A percentile compares a stretch with the other conserved stretches of the same genome.
phyloP scores from a whole-genome alignment of 2,888 invertebrate genomes.

The Melanostoma mellinum region DNA sequence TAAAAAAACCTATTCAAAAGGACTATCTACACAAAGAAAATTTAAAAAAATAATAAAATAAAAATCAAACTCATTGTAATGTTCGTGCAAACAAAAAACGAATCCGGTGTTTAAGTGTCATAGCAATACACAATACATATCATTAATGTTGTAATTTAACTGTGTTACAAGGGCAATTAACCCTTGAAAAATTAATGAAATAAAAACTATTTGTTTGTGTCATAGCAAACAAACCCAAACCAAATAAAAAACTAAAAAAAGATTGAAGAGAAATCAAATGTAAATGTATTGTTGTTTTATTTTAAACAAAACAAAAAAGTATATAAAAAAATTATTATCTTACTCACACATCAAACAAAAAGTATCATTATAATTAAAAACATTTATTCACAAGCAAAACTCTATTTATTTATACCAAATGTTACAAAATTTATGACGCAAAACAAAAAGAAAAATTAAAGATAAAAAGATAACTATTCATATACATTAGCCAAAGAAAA shows the following conservation, averaged over 20 bases:
- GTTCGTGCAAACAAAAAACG: slow-evolving; percentile 70
- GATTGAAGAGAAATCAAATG: slow-evolving; percentile 74
- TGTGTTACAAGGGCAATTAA: slow-evolving; percentile 76
- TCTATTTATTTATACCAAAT: slow-evolving; percentile 60
- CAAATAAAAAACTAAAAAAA: slow-evolving; percentile 33
- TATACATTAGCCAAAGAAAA: slow-evolving; percentile 57
- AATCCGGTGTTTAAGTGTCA: slow-evolving; percentile 79
- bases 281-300: slow-evolving; percentile 75
- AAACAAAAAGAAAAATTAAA: slow-evolving; percentile 22
- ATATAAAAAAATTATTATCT: slow-evolving; percentile 44
- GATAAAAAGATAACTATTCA: slow-evolving; percentile 23
- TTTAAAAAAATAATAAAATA: slow-evolving; percentile 13
- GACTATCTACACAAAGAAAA: slow-evolving; percentile 33
- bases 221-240: slow-evolving; percentile 36
- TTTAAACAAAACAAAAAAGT: slow-evolving; percentile 47
- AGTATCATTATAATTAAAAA: slow-evolving; percentile 35
- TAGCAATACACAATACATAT: slow-evolving; percentile 82
- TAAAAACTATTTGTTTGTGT: slow-evolving; percentile 57
- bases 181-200: slow-evolving; percentile 71
- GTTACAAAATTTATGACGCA: slow-evolving; percentile 35
- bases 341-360: slow-evolving; percentile 33
- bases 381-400: slow-evolving; percentile 47
- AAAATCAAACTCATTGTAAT: slow-evolving; percentile 55
- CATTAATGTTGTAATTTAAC: slow-evolving; percentile 82
- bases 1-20: background rate